phyloP scores from a whole-genome alignment of 2,797 vertebrate species.

The Diglossa cyanea region DNA sequence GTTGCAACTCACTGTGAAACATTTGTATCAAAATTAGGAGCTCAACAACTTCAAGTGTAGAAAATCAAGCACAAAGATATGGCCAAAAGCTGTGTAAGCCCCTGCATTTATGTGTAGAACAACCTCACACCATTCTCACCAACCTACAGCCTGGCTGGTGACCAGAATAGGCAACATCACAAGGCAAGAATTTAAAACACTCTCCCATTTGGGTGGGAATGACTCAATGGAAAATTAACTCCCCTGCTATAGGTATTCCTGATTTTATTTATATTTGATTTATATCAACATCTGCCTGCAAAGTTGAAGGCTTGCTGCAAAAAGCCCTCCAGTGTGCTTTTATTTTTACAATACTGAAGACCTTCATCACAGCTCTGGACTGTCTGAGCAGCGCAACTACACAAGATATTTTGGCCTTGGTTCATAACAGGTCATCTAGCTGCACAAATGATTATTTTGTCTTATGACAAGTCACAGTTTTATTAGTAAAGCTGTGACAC shows the following conservation, averaged over 20 bases:
- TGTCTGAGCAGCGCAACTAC: neutral
- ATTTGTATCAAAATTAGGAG: neutral
- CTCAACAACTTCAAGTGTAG: neutral
- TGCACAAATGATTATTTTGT: neutral
- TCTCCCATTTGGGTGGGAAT: neutral
- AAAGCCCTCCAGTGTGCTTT: neutral
- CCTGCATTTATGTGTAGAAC: accelerated
- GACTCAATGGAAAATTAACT: neutral
- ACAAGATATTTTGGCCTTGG: neutral
- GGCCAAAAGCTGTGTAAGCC: neutral
- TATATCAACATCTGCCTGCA: neutral
- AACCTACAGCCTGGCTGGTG: neutral
- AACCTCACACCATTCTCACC: neutral
- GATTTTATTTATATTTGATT: neutral
- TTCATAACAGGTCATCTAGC: neutral
- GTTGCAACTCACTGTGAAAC: neutral
- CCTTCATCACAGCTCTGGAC: neutral
- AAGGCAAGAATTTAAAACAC: neutral
- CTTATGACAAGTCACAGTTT: neutral
- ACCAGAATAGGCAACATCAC: neutral
- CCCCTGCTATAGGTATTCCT: neutral
- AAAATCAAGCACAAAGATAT: neutral
- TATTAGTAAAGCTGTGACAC: neutral
- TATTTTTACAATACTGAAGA: neutral
- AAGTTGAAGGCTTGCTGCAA: neutral